Percentiles rank a stretch among this genome's conserved stretches.
Evolutionary conservation across 2,797 vertebrate genomes (phyloP).

Genomic region (Caiman crocodilus): DNA sequence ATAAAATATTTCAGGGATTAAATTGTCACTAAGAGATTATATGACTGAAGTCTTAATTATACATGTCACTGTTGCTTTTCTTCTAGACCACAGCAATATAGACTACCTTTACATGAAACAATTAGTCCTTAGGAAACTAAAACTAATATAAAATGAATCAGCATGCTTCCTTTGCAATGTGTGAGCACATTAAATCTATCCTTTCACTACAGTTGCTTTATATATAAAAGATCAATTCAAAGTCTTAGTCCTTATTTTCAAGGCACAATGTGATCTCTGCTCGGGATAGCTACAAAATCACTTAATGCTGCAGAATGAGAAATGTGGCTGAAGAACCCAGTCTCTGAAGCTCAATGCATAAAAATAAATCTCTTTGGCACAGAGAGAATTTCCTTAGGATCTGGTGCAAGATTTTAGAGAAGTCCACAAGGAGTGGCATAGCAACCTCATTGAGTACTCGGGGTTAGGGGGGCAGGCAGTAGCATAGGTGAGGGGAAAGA

Average conservation of each 20-base stretch:
- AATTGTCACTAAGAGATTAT: conserved; percentile 42
- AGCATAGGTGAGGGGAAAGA: no score
- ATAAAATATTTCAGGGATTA: conserved; percentile 53
- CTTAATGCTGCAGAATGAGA: not conserved
- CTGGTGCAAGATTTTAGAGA: not conserved
- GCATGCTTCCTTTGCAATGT: not conserved
- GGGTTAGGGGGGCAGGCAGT: no score
- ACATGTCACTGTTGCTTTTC: not conserved
- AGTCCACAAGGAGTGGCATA: no score
- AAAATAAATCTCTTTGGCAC: not conserved
- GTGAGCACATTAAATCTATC: not conserved
- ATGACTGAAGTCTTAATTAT: conserved; percentile 36
- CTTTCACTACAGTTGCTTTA: not conserved
- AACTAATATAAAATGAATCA: not conserved
- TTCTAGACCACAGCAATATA: not conserved
- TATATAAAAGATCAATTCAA: not conserved
- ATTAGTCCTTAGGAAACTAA: not conserved
- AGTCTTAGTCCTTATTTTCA: not conserved
- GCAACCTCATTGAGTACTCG: no score
- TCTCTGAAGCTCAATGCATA: not conserved
- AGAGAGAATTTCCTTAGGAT: not conserved
- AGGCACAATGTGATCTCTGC: not conserved
- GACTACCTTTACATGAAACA: not conserved
- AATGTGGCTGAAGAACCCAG: not conserved
- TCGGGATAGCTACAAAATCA: not conserved